Conservation (phyloP, 2,797 vertebrate species). For the Micrastur ruficollis region DNA sequence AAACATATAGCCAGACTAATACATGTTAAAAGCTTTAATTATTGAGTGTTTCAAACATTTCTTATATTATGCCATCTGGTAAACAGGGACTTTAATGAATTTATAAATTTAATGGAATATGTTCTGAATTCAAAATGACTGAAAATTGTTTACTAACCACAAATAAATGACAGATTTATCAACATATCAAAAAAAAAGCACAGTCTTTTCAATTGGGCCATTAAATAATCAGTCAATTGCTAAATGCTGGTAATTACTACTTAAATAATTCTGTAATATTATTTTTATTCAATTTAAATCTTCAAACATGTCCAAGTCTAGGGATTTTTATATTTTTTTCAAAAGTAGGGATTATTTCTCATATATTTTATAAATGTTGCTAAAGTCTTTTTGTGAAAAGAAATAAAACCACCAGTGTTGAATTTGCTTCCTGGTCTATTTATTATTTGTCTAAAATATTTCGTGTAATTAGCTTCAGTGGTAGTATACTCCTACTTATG, state of each 20-base stretch:
- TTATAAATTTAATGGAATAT: slow-evolving; percentile 62
- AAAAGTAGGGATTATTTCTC: not conserved
- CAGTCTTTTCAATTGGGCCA: not conserved
- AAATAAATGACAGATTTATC: slow-evolving; percentile 47
- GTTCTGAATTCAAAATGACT: slow-evolving; percentile 46
- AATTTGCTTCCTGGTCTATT: not conserved
- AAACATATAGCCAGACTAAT: slow-evolving; percentile 33
- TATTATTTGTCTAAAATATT: not conserved
- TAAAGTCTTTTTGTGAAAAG: not conserved
- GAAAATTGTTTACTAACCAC: slow-evolving; percentile 41
- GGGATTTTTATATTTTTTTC: not conserved
- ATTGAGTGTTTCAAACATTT: slow-evolving; percentile 56
- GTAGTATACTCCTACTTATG: not conserved
- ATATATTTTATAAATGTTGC: not conserved
- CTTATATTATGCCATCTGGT: slow-evolving; percentile 58
- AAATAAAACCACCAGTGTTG: fast-evolving
- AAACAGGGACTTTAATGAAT: slow-evolving; percentile 53
- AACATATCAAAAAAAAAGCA: not conserved
- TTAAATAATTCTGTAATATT: not conserved
- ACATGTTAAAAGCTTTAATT: slow-evolving; percentile 64
- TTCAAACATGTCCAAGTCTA: not conserved
- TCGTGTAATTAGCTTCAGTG: not conserved
- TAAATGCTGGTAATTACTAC: not conserved
- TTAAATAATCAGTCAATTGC: slow-evolving; percentile 4
- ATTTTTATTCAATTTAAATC: not conserved